Conservation (phyloP, 2,888 invertebrate genomes). For the Elmis aenea region DNA sequence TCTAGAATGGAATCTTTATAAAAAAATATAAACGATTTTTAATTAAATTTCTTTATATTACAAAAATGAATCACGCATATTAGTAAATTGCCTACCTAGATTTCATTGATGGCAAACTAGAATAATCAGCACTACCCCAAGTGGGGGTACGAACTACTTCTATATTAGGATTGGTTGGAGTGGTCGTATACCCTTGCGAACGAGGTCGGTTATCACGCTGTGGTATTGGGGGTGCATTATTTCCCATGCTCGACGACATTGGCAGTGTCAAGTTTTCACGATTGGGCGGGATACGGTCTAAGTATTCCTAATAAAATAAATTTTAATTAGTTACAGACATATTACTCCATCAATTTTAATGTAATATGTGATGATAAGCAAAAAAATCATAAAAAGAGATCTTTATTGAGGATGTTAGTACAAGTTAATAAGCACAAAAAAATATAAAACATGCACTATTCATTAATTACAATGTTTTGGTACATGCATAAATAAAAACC, state of each 20-base stretch:
- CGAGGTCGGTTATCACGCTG: conserved; percentile 54
- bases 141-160: conserved; percentile 44
- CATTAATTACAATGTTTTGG: too few relatives aligned
- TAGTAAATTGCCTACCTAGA: conserved; percentile 40
- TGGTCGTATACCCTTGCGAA: conserved; percentile 53
- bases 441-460: too few relatives aligned
- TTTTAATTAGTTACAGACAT: too few relatives aligned
- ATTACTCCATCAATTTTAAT: neutral
- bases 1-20: too few relatives aligned
- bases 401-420: too few relatives aligned
- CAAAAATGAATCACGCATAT: too few relatives aligned
- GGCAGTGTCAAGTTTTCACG: conserved; percentile 45
- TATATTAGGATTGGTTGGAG: conserved; percentile 35
- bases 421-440: too few relatives aligned
- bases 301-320: conserved; percentile 21
- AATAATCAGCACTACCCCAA: conserved; percentile 44
- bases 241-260: conserved; percentile 36
- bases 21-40: too few relatives aligned
- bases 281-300: conserved; percentile 28
- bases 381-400: too few relatives aligned
- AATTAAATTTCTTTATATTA: too few relatives aligned
- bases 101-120: conserved; percentile 47
- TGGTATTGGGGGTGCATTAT: conserved; percentile 56
- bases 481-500: too few relatives aligned
- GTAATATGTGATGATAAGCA: neutral